Evolutionary conservation across 2,797 vertebrate species (phyloP), one percentile per base, ranked within the genome.

Genomic region (Bovichtus variegatus): DNA sequence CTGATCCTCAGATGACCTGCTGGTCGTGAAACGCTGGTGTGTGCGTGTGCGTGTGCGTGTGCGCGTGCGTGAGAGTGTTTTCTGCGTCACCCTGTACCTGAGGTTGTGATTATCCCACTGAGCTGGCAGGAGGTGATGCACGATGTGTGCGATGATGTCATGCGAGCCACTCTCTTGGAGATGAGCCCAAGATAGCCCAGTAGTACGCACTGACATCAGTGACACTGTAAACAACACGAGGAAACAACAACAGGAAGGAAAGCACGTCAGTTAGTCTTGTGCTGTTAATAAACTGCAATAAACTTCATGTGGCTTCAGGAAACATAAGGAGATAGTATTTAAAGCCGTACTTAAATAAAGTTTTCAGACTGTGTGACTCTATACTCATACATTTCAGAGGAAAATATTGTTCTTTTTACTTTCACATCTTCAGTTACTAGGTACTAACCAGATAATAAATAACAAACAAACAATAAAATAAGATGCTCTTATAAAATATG

Each of bases 131-230:
- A 76, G 71, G 67, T 51, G 86, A 83, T 80, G 86, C 60, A 70
- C 25, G 54, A 87, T 74, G 78, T 58, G 66, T 66, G 77, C 31
- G n/a, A 66, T 89, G 89, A 91, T 84, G 92, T 88, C 85, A 91
- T 82, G 66, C 34, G 40, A 79, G 43, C 69, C 53, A 21, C 72
- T 71, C 75, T 62, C 18, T 7, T 69, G 68, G 79, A 70, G 72
- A 80, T 62, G 27, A 18, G 76, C 87, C 67, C 54, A 80, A 80
- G 67, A 87, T 80, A 91, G 82, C 74, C 12, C 73, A 70, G 70
- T 49, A 76, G 80, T 77, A 49, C 66, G 78, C 75, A 83, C 41
- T n/a, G n/a, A n/a, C n/a, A 53, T 74, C 66, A 23, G 49, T 47
- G 77, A 78, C 78, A 83, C 72, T 61, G 83, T 87, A 85, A 88